These are phyloP conservation scores for Pogona vitticeps DNA, from an alignment of 2,113 vertebrate genomes.

Conservation along the genomic window DNA sequence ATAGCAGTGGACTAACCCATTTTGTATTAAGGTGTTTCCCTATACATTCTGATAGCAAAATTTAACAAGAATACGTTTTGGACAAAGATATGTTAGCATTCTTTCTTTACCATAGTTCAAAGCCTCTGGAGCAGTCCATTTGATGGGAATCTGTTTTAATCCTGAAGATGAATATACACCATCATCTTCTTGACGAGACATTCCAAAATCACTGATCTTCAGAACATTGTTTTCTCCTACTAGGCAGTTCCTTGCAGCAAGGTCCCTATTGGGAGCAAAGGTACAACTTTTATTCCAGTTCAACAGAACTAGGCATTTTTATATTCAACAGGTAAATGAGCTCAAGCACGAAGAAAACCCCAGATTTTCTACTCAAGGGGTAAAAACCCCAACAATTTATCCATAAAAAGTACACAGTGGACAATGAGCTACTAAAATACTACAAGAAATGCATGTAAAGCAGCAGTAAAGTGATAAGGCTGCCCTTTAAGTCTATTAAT, in stretches of 20 bases:
- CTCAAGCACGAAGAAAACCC: constrained; percentile 20
- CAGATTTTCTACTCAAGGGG: constrained; percentile 40
- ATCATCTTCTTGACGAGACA: constrained; percentile 97
- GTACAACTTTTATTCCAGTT: constrained; percentile 59
- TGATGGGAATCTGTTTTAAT: constrained; percentile 98
- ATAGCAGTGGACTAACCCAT: too few species aligned
- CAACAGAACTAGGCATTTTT: constrained; percentile 32
- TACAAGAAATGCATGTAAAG: constrained; percentile 17
- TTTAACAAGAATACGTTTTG: not conserved
- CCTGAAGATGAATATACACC: constrained; percentile 96
- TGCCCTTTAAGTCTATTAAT: not conserved
- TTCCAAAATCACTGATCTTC: constrained; percentile 99
- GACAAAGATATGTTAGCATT: not conserved
- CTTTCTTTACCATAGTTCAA: constrained; percentile 91
- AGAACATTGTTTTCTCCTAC: constrained; percentile 89
- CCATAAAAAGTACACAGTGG: not conserved
- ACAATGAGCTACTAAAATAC: not conserved
- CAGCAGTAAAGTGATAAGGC: not conserved
- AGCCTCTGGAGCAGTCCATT: constrained; percentile 98
- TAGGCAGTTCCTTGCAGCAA: constrained; percentile 96
- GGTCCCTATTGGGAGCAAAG: constrained; percentile 82
- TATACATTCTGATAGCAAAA: not conserved
- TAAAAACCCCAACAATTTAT: constrained; percentile 10
- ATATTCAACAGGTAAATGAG: constrained; percentile 37
- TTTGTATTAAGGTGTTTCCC: not conserved